A percentile compares a stretch with the other conserved stretches of the same genome.
phyloP scores from a whole-genome alignment of 2,888 invertebrate genomes.

The Tenthredo notha region DNA sequence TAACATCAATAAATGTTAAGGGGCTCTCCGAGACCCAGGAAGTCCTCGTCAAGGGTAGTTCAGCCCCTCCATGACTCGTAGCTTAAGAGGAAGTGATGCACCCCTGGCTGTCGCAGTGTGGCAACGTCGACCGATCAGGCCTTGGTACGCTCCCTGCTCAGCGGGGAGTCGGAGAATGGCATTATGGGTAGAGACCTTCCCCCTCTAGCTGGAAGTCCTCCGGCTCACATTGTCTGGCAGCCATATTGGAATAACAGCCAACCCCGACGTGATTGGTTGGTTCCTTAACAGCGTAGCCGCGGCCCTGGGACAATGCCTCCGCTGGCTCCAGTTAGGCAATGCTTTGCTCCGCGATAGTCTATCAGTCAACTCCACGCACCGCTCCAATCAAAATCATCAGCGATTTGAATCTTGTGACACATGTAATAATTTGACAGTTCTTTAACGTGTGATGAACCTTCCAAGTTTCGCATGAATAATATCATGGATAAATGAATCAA shows the following conservation, averaged over 20 bases:
- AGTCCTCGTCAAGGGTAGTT: constrained; percentile 44
- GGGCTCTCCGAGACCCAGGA: constrained; percentile 38
- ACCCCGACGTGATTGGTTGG: constrained; percentile 75
- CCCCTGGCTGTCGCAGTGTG: constrained; percentile 64
- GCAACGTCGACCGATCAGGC: constrained; percentile 64
- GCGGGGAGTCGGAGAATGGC: constrained; percentile 76
- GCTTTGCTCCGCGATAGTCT: constrained; percentile 73
- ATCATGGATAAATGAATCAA: neutral
- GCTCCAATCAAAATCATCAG: constrained; percentile 69
- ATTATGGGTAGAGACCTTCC: constrained; percentile 74
- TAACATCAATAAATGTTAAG: constrained; percentile 20
- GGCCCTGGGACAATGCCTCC: constrained; percentile 65
- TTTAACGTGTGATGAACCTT: neutral
- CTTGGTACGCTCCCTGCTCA: constrained; percentile 67
- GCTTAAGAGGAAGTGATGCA: constrained; percentile 64
- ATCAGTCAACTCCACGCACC: constrained; percentile 74
- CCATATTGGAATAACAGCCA: constrained; percentile 76
- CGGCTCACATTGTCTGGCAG: constrained; percentile 75
- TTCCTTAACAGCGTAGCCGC: constrained; percentile 69
- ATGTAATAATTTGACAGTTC: constrained; percentile 42
- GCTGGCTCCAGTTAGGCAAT: constrained; percentile 71
- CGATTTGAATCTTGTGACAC: constrained; percentile 59
- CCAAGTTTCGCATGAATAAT: constrained; percentile 10
- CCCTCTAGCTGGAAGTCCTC: constrained; percentile 64
- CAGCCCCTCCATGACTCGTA: constrained; percentile 56